Evolutionary conservation across 2,113 vertebrate species (phyloP).

Genomic region (Megaceryle maxima): DNA sequence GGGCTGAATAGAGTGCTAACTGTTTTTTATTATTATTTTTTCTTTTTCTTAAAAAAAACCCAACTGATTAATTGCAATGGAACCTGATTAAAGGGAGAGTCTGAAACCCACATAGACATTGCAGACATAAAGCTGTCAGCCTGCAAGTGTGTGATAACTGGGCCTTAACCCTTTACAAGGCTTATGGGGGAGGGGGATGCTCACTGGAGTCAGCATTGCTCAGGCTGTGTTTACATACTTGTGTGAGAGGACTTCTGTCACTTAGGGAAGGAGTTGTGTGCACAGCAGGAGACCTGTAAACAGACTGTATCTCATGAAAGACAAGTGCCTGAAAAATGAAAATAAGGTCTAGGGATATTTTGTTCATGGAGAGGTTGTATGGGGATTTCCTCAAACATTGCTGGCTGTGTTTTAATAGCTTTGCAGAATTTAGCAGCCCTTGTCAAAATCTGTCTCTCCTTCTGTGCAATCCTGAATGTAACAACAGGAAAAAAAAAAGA

Average conservation of each 20-base stretch:
- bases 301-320: not conserved
- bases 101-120: slow-evolving; percentile 42
- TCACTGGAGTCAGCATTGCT: not conserved
- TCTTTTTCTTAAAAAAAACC: slow-evolving; percentile 57
- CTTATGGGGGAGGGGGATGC: not conserved
- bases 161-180: slow-evolving; percentile 52
- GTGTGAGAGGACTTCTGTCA: not conserved
- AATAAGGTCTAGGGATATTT: not conserved
- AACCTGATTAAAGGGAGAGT: slow-evolving; percentile 59
- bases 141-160: slow-evolving; percentile 37
- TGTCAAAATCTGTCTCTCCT: not conserved
- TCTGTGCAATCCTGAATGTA: not conserved
- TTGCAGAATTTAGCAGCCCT: not conserved
- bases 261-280: not conserved
- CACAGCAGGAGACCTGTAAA: slow-evolving; percentile 4
- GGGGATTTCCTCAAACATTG: not conserved
- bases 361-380: not conserved
- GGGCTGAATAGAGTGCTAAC: slow-evolving; percentile 63
- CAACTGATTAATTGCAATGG: slow-evolving; percentile 64
- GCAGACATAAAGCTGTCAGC: slow-evolving; percentile 64
- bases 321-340: not conserved
- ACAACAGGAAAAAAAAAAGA: not conserved
- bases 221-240: not conserved
- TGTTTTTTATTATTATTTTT: slow-evolving; percentile 47
- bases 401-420: not conserved